Evolutionary conservation across 92 coral and sea anemone species (phyloP), one percentile per base, ranked within the genome.

Genomic region (Plumapathes pennacea): DNA sequence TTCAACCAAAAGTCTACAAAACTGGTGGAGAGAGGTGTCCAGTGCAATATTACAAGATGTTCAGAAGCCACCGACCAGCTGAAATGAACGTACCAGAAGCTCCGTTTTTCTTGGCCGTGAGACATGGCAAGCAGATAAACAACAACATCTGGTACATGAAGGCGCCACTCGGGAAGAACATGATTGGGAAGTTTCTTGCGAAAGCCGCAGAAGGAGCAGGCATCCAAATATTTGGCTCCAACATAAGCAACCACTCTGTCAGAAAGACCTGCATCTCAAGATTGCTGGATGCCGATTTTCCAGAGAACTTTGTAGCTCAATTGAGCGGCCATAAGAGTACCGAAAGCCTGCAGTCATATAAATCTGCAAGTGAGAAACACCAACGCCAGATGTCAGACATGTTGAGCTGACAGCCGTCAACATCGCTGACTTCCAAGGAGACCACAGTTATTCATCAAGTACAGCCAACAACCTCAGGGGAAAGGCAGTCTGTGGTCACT

Each of bases 91-190:
- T 12, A 6, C 56, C 63, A 58, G 56, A 67, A 17, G 49, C 69
- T 10, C 82, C 74, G 42, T 64, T 75, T 57, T 65, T 50, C 32
- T 53, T 75, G 23, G 82, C 82, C 48, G 46, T 57, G 32, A 39
- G 44, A 12, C 55, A 75, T 43, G 38, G 32, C 10, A 57, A 68
- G 24, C 9, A 15, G 2, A 11, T 14, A 14, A 24, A 75, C 37
- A 39, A 64, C 53, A 54, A 32, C 12, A 37, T 75, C 47, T 75
- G 74, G 82, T 65, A 45, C 27, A 74, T 24, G 51, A 74, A 46
- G 50, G 12, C 66, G 2, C 66, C 67, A 3, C 67, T 72, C 1
- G 80, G 80, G 0, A 72, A 72, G 30, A 71, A 71, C 46, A 17
- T 40, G 20, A 74, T 74, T 11, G 74, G 74, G 25, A 74, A 64